A percentile compares a stretch with the other conserved stretches of the same genome.
Evolutionary conservation across 2,797 vertebrate species (phyloP).

Genomic region (Halcyon smyrnensis): DNA sequence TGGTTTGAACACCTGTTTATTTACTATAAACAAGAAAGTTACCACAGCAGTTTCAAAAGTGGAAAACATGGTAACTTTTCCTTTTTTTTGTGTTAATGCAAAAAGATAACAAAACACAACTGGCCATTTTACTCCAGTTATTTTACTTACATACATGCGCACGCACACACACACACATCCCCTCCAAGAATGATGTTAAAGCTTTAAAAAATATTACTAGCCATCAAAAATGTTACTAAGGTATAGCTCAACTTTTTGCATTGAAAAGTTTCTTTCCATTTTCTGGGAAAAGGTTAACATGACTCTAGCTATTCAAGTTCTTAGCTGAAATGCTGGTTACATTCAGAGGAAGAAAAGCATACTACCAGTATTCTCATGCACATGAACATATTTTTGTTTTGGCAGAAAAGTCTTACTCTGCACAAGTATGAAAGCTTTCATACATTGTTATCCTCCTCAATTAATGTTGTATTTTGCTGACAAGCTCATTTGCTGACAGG

Average conservation of each 20-base stretch:
- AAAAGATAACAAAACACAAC: background rate
- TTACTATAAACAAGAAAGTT: background rate
- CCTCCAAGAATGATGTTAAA: background rate
- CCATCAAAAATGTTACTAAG: background rate
- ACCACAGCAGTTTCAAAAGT: background rate
- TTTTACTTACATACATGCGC: background rate
- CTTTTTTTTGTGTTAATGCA: background rate
- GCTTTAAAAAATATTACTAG: background rate
- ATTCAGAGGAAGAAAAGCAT: background rate
- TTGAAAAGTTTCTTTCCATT: background rate
- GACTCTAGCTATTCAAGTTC: background rate
- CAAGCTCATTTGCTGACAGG: background rate
- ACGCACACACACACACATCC: background rate
- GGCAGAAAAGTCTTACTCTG: background rate
- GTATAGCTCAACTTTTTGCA: background rate
- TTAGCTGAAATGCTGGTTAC: background rate
- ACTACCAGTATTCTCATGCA: background rate
- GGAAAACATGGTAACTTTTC: background rate
- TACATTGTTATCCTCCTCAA: background rate
- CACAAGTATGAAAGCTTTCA: background rate
- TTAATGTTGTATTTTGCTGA: background rate
- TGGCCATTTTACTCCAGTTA: background rate
- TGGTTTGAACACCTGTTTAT: background rate
- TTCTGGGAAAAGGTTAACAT: background rate
- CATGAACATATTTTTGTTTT: background rate